These are phyloP conservation scores for Porites cylindrica DNA, from an alignment of 92 coral and sea anemone genomes.

Conservation along the genomic window DNA sequence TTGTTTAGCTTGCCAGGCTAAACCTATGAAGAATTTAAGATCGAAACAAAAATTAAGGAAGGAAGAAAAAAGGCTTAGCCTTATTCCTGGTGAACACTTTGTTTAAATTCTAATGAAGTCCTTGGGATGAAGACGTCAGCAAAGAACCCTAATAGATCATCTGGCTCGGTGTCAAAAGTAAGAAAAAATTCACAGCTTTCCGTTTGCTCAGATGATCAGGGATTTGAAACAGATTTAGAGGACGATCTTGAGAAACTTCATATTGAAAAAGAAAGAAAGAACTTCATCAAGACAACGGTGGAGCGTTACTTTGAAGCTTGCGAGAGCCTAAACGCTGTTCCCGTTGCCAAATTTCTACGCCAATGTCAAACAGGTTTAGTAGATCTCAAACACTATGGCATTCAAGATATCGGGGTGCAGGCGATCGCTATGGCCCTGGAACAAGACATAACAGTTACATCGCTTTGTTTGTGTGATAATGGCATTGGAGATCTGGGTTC, in stretches of 20 bases:
- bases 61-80: background rate
- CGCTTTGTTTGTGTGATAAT: slow-evolving; percentile 65
- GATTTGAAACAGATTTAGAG: slow-evolving; percentile 76
- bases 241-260: slow-evolving; percentile 26
- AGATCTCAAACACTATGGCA: slow-evolving; percentile 71
- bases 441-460: slow-evolving; percentile 53
- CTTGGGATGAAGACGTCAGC: slow-evolving; percentile 2
- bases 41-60: background rate
- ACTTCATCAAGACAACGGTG: slow-evolving; percentile 31
- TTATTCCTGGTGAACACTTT: background rate
- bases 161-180: background rate
- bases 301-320: slow-evolving; percentile 67
- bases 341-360: slow-evolving; percentile 65
- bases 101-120: background rate
- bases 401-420: slow-evolving; percentile 67
- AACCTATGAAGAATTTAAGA: too few relatives aligned
- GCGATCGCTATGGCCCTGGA: slow-evolving; percentile 72
- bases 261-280: background rate
- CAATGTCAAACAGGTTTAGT: slow-evolving; percentile 52
- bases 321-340: slow-evolving; percentile 26
- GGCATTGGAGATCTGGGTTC: slow-evolving; percentile 57
- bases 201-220: slow-evolving; percentile 42
- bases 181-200: background rate
- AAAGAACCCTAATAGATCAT: background rate
- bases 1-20: too few relatives aligned